phyloP scores from a whole-genome alignment of 1,140 invertebrate genomes.

The Helicorthomorpha holstii region DNA sequence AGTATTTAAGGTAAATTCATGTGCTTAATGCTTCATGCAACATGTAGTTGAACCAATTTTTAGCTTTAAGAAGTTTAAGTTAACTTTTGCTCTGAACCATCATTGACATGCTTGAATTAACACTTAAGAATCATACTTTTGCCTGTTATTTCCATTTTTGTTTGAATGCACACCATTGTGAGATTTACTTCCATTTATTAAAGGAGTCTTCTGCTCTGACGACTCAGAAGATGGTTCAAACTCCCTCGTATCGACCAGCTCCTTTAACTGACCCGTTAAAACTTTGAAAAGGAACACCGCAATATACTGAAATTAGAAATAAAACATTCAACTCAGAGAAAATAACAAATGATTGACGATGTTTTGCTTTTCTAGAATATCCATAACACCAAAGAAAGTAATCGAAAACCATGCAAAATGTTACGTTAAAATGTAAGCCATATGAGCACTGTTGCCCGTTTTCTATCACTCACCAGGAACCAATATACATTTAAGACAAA shows the following conservation, averaged over 20 bases:
- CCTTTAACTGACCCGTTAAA: conserved; percentile 21
- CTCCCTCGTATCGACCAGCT: conserved; percentile 23
- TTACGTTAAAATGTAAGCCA: not conserved
- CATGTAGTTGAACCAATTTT: no score
- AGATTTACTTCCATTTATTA: not conserved
- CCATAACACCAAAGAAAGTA: no score
- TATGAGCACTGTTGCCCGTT: not conserved
- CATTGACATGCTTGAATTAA: no score
- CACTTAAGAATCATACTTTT: not conserved
- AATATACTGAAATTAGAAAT: conserved; percentile 17
- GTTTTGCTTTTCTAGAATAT: no score
- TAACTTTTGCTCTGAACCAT: no score
- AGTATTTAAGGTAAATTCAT: no score
- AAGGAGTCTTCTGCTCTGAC: no score
- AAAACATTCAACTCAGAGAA: not conserved
- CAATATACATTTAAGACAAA: conserved; percentile 27
- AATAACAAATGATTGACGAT: no score
- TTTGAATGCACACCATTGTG: not conserved
- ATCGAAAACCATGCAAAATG: no score
- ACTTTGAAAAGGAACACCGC: conserved; percentile 21
- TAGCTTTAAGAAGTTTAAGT: no score
- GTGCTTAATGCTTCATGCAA: no score
- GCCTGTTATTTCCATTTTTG: not conserved
- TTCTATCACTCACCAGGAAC: conserved; percentile 22
- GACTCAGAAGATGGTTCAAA: conserved; percentile 11